Evolutionary conservation across 2,888 invertebrate species (phyloP), one percentile per base, ranked within the genome.

Genomic region (Deilephila porcellus): DNA sequence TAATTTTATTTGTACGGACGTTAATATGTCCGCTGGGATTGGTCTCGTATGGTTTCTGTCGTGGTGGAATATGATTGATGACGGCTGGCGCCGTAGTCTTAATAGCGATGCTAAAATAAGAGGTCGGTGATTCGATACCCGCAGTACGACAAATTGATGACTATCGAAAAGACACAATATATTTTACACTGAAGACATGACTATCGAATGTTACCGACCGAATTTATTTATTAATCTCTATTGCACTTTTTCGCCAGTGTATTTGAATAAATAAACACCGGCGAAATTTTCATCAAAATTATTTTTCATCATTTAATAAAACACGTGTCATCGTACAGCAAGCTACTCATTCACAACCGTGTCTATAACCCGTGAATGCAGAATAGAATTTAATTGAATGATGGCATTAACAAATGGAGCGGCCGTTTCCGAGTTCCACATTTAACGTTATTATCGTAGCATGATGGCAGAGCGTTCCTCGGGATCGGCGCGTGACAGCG

Each of bases 381-480:
- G 90, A 90, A 90, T 88, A 88, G 90, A 90, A 92, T 93, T 92
- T 92, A 93, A 94, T 93, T 93, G 93, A 94, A 94, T 91, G 90
- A 91, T 91, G 91, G 93, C 92, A 92, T 93, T 93, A 93, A 93
- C 93, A 92, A 94, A 93, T 93, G 93, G 91, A 92, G 87, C 88
- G 87, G 86, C 84, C 91, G 86, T 92, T 92, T 90, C 90, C 88
- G 90, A 92, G 91, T 91, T 91, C 90, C 88, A 90, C 90, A 90
- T 93, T 92, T 90, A 92, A 93, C 56, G 89, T 93, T 93, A 91
- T 93, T 93, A 93, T 90, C 91, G 93, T 91, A 88, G 88, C 90
- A 87, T 90, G 90, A 90, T 91, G 91, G 82, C 85, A 86, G 86
- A 84, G 84, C 86, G 85, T 84, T 88, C 85, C 87, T 88, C 86